Conservation (phyloP, 2,888 invertebrate genomes). For the Prosopocoilus inquinatus region DNA sequence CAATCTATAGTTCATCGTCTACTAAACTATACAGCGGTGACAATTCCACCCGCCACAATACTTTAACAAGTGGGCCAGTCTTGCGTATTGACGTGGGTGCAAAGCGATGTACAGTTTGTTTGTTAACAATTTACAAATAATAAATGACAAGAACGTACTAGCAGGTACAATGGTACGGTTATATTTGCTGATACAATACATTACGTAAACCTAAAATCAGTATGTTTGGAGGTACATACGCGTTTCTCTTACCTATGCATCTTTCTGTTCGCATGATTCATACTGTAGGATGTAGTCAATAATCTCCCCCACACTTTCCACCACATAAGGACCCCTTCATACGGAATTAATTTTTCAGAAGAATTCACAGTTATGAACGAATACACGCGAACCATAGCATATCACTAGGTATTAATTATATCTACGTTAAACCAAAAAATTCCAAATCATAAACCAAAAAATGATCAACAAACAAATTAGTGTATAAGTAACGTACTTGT, state of each 20-base stretch:
- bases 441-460: too few species aligned
- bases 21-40: slow-evolving; percentile 3
- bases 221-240: not conserved
- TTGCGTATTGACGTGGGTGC: slow-evolving; percentile 23
- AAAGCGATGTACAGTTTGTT: slow-evolving; percentile 1
- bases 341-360: too few species aligned
- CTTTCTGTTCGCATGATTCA: too few species aligned
- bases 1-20: not conserved
- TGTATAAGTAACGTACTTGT: too few species aligned
- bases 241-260: not conserved
- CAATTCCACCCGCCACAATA: slow-evolving; percentile 3
- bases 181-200: slow-evolving; percentile 1
- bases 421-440: too few species aligned
- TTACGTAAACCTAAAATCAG: not conserved
- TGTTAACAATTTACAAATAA: not conserved
- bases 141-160: not conserved
- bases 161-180: slow-evolving; percentile 1
- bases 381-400: too few species aligned
- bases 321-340: too few species aligned
- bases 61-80: slow-evolving; percentile 23
- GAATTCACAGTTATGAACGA: too few species aligned
- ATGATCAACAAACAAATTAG: too few species aligned
- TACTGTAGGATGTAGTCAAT: too few species aligned
- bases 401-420: too few species aligned
- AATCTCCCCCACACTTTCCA: too few species aligned